Percentiles rank a stretch among this genome's conserved stretches.
These are phyloP conservation scores for Crocodylus rhombifer DNA, from an alignment of 2,797 vertebrate genomes.

Conservation along the genomic window DNA sequence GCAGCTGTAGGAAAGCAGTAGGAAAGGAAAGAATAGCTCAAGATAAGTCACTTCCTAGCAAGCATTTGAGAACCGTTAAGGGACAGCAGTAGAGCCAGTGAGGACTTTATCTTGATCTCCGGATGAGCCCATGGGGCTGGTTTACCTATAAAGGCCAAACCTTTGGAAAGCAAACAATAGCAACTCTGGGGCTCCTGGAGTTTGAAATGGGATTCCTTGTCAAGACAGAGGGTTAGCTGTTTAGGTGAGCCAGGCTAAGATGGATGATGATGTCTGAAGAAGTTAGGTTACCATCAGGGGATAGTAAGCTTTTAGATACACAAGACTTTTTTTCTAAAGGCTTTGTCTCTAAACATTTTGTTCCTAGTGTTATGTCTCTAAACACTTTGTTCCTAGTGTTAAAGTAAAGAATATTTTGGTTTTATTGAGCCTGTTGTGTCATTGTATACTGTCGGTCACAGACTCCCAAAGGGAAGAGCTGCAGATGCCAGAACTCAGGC, in stretches of 20 bases:
- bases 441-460: background rate
- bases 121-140: slow-evolving; percentile 59
- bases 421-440: background rate
- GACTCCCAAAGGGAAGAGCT: background rate
- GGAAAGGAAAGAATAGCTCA: slow-evolving; percentile 44
- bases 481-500: no score
- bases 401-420: slow-evolving; percentile 19
- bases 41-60: slow-evolving; percentile 41
- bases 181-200: slow-evolving; percentile 21
- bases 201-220: background rate
- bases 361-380: background rate
- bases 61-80: slow-evolving; percentile 23
- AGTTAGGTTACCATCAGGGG: background rate
- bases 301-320: background rate
- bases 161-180: slow-evolving; percentile 42
- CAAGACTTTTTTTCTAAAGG: background rate
- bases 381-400: background rate
- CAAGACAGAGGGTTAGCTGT: background rate
- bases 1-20: slow-evolving; percentile 20
- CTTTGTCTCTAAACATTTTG: background rate
- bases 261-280: slow-evolving; percentile 21
- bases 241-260: background rate
- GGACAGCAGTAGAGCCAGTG: slow-evolving; percentile 56
- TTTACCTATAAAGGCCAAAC: slow-evolving; percentile 64
- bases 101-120: slow-evolving; percentile 58